phyloP scores from a whole-genome alignment of 2,888 invertebrate genomes.

The Sclerodermus sp. region DNA sequence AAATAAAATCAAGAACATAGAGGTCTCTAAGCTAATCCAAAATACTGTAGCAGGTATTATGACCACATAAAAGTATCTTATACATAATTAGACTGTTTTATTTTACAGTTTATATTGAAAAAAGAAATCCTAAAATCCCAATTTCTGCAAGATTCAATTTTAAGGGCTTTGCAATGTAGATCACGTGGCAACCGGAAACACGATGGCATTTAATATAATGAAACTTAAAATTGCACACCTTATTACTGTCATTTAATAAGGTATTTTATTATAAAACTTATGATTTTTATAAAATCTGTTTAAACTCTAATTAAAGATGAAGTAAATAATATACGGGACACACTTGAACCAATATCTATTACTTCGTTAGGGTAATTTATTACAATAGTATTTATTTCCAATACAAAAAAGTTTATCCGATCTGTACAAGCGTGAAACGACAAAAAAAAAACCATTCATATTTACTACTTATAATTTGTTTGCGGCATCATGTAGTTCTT shows the following conservation, averaged over 20 bases:
- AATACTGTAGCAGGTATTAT: constrained; percentile 57
- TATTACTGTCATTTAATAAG: no score
- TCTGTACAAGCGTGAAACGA: constrained; percentile 2
- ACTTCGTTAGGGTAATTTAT: constrained; percentile 8
- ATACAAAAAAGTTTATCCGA: constrained; percentile 8
- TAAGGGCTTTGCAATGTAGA: no score
- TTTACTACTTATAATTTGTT: not conserved
- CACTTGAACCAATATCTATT: constrained; percentile 13
- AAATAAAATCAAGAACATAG: constrained; percentile 30
- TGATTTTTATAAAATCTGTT: not conserved
- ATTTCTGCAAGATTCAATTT: not conserved
- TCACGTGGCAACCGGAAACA: no score
- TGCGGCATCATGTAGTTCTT: not conserved
- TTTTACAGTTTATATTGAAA: constrained; percentile 41
- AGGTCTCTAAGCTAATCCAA: constrained; percentile 52
- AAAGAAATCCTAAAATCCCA: constrained; percentile 22
- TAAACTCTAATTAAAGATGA: no score
- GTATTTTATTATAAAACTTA: no score
- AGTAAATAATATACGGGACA: constrained; percentile 20
- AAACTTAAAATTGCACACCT: no score
- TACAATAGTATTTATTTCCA: constrained; percentile 8
- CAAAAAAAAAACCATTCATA: not conserved
- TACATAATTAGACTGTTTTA: constrained; percentile 39
- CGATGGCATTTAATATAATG: no score
- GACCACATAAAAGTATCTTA: constrained; percentile 49